Evolutionary conservation across 2,113 vertebrate species (phyloP), one percentile per base, ranked within the genome.

Genomic region (Puffinus mauretanicus): DNA sequence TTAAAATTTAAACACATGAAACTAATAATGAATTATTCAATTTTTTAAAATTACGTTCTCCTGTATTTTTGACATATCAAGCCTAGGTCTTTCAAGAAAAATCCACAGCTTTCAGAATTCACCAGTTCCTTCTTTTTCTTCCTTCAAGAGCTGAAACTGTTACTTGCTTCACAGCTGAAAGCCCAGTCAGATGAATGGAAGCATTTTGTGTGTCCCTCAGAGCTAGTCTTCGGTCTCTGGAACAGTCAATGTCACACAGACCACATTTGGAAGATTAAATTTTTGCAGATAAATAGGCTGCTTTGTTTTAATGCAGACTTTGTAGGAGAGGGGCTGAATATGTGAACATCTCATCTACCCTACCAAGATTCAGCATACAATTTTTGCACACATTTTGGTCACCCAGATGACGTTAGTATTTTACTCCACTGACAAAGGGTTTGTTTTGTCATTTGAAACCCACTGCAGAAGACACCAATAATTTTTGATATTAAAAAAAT

Each of bases 11-110:
- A 85, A 27, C 27, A 29, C 3, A 3, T 1, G 2, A 15, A n/a
- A 79, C 52, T 5, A n/a, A 34, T 5, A 32, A 79, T 0, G 0
- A 52, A 38, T 61, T 22, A 57, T 3, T 51, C 10, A 1, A 15
- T 9, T 47, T 54, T 72, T 32, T 2, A 8, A n/a, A 38, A 3
- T 54, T 5, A 44, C 3, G 0, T 25, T 61, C 40, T 17, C 36
- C 21, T 16, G 6, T 32, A 6, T n/a, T 85, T 85, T 11, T 15
- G 17, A 52, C 34, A 26, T 5, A 6, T 6, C 81, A 32, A 81
- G 55, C 54, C 58, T 42, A 1, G 1, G 22, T 8, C 24, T 77
- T 73, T 26, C 76, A 51, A 27, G 36, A 47, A 24, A 85, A 85
- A 29, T 18, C 52, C 30, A 26, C 16, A 47, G 84, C 77, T 51